Percentiles rank a stretch among this genome's conserved stretches.
These are phyloP conservation scores for Taenaris catops DNA, from an alignment of 2,888 invertebrate genomes.

Conservation along the genomic window DNA sequence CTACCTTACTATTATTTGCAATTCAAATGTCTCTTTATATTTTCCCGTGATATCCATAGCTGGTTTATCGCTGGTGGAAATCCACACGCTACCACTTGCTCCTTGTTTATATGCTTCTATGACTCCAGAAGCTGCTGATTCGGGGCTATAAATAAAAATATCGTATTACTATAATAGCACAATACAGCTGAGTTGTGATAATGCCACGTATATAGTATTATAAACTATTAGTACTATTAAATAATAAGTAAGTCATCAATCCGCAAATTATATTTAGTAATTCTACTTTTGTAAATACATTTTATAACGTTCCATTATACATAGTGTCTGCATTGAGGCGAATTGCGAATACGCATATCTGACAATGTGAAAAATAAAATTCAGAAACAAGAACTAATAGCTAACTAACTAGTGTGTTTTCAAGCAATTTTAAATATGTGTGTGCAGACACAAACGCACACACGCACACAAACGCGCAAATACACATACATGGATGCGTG, in stretches of 20 bases:
- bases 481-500: too few species aligned
- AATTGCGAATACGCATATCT: too few species aligned
- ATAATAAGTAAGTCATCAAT: neutral
- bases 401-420: too few species aligned
- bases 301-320: neutral
- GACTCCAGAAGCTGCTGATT: slow-evolving; percentile 2
- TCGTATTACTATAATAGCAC: too few species aligned
- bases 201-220: neutral
- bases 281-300: neutral
- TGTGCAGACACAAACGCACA: too few species aligned
- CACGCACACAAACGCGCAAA: too few species aligned
- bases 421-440: too few species aligned
- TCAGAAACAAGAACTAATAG: too few species aligned
- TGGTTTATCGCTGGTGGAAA: neutral
- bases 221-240: neutral
- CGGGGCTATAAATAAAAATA: neutral
- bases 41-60: neutral
- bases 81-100: slow-evolving; percentile 2
- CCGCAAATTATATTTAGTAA: neutral
- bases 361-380: too few species aligned
- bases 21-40: neutral
- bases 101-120: slow-evolving; percentile 3
- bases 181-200: too few species aligned
- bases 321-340: too few species aligned
- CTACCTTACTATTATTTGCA: too few species aligned